These are phyloP conservation scores for Silurus lanzhouensis DNA, from an alignment of 2,797 vertebrate genomes.

Conservation along the genomic window DNA sequence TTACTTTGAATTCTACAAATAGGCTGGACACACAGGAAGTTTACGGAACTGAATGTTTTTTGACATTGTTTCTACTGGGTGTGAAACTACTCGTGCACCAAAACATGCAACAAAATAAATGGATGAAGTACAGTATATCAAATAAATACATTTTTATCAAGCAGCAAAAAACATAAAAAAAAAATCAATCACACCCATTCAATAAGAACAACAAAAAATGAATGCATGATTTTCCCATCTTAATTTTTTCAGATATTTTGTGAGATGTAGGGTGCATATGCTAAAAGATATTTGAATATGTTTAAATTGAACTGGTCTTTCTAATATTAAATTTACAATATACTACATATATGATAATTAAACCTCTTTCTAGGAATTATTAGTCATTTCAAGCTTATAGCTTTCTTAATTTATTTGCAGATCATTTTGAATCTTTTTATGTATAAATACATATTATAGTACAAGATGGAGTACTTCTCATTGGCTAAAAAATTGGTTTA, in stretches of 20 bases:
- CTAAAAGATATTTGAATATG: too few relatives aligned
- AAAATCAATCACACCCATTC: background rate
- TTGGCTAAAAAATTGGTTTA: too few relatives aligned
- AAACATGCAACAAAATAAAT: background rate
- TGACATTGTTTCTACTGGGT: conserved; percentile 43
- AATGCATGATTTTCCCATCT: background rate
- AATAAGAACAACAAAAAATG: background rate
- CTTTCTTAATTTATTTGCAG: too few relatives aligned
- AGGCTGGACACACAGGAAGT: conserved; percentile 37
- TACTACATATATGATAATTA: too few relatives aligned
- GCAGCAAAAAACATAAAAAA: background rate
- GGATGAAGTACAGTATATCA: background rate
- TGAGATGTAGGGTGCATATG: background rate
- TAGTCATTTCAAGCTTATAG: too few relatives aligned
- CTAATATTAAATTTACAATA: too few relatives aligned
- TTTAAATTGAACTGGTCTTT: too few relatives aligned
- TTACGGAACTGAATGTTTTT: conserved; percentile 4
- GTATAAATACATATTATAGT: too few relatives aligned
- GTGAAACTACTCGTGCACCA: background rate
- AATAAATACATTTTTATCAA: background rate
- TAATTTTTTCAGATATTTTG: background rate
- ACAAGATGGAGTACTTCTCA: too few relatives aligned
- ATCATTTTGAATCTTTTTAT: too few relatives aligned
- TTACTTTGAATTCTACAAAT: conserved; percentile 36
- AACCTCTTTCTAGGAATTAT: too few relatives aligned